These are phyloP conservation scores for Trachops cirrhosus DNA, from an alignment of 2,797 vertebrate genomes.

Conservation along the genomic window DNA sequence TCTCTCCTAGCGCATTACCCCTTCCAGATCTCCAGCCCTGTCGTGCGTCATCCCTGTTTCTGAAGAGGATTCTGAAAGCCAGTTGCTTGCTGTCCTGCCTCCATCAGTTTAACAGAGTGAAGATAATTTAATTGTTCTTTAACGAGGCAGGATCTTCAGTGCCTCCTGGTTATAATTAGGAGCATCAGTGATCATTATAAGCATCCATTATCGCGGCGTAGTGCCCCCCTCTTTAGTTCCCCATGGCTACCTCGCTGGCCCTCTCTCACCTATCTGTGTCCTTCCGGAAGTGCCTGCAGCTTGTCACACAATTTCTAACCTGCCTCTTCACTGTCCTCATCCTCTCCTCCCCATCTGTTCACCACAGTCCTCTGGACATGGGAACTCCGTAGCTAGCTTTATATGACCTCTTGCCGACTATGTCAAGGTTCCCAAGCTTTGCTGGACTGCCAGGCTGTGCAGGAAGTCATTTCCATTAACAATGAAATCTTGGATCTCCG, in stretches of 20 bases:
- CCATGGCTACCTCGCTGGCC: background rate
- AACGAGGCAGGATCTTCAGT: background rate
- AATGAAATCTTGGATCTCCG: background rate
- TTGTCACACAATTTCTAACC: background rate
- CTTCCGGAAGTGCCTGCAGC: background rate
- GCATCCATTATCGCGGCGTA: background rate
- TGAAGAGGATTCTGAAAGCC: background rate
- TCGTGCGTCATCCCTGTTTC: background rate
- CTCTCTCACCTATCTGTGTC: background rate
- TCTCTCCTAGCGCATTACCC: fast-evolving
- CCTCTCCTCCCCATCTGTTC: no score
- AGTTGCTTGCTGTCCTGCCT: background rate
- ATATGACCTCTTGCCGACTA: background rate
- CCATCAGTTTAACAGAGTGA: constrained; percentile 40
- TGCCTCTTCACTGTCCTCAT: background rate
- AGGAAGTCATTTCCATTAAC: background rate
- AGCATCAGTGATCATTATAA: background rate
- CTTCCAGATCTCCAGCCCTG: background rate
- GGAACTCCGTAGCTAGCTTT: background rate
- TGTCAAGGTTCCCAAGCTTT: background rate
- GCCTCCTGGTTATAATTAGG: constrained; percentile 34
- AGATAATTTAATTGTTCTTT: constrained; percentile 56
- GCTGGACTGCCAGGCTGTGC: background rate
- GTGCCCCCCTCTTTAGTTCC: background rate
- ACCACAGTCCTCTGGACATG: background rate